Base-by-base conservation (phyloP, 1,140 invertebrate species). In the Leptinotarsa defecta region DNA sequence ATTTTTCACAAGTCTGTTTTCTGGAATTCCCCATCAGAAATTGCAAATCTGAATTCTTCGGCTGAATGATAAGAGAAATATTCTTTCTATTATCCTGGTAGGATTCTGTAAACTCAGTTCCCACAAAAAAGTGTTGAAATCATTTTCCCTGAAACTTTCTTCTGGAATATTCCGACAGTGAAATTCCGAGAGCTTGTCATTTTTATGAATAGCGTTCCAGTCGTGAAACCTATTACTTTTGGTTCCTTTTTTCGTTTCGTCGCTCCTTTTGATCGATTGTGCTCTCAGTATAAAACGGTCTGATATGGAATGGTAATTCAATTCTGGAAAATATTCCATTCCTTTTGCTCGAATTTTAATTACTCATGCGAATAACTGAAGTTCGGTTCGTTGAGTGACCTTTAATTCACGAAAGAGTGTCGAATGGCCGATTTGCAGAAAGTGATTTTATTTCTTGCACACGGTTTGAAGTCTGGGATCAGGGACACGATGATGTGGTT, bases 191-290 rank as follows among this genome's bases (percentile, higher is more conserved):
- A 68, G 24, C 65, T 15, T 22, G 24, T 64, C 63, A 64, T 64
- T 64, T 64, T 64, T 24, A 68, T 68, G 65, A 68, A 68, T 8
- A 24, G 22, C 65, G 65, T 34, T 19, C 24, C 65, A 43, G 24
- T 27, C 24, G 24, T 13, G 43, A 27, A 68, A 24, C 17, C 65
- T 27, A 68, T 68, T 68, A 68, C 65, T 68, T 27, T 27, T 68
- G 20, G 63, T 68, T 57, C n/a, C 52, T 57, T 57, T 57, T 34
- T 57, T 57, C 52, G 65, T 68, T 68, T 17, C 24, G 24, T 68
- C 65, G 65, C 24, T 68, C 65, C 24, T 24, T 68, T 68, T 68
- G 65, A 68, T 68, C n/a, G 65, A 68, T 68, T 68, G 65, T 22
- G 65, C 43, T 68, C 27, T 68, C 65, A 43, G 65, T 68, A 27